Percentiles rank a stretch among this genome's conserved stretches.
phyloP scores from a whole-genome alignment of 1,140 invertebrate genomes.

The Trichogramma pretiosum region DNA sequence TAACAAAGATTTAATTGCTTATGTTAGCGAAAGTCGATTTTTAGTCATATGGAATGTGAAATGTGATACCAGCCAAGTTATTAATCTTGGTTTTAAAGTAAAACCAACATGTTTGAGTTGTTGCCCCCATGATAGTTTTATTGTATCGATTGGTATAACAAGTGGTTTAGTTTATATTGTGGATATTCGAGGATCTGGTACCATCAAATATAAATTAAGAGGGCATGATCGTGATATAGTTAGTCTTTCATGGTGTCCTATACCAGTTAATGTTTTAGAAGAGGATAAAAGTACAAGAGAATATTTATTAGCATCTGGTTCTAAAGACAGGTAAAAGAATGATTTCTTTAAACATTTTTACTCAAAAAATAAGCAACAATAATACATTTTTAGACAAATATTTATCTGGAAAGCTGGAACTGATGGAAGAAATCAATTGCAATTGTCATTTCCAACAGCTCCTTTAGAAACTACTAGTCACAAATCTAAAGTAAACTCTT shows the following conservation, averaged over 20 bases:
- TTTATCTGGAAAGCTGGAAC: conserved; percentile 50
- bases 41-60: conserved; percentile 57
- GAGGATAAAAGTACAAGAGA: conserved; percentile 31
- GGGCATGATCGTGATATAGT: conserved; percentile 64
- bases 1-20: conserved; percentile 40
- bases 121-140: conserved; percentile 53
- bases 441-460: conserved; percentile 29
- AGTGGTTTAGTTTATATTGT: conserved; percentile 55
- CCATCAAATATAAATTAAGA: conserved; percentile 55
- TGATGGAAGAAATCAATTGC: conserved; percentile 45
- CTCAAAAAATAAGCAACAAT: background rate
- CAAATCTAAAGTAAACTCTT: conserved; percentile 25
- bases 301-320: conserved; percentile 47
- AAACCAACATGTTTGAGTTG: conserved; percentile 47
- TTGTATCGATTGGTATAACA: conserved; percentile 59
- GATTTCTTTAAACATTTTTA: conserved; percentile 4
- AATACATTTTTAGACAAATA: conserved; percentile 32
- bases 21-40: conserved; percentile 50
- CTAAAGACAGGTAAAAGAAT: conserved; percentile 39
- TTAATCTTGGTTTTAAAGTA: conserved; percentile 27
- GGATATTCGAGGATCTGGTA: conserved; percentile 50
- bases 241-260: conserved; percentile 66
- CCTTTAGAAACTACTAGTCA: conserved; percentile 24
- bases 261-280: conserved; percentile 43
- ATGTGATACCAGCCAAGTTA: conserved; percentile 43